phyloP scores from a whole-genome alignment of 2,888 invertebrate genomes.

The Trachelus troglodyta region DNA sequence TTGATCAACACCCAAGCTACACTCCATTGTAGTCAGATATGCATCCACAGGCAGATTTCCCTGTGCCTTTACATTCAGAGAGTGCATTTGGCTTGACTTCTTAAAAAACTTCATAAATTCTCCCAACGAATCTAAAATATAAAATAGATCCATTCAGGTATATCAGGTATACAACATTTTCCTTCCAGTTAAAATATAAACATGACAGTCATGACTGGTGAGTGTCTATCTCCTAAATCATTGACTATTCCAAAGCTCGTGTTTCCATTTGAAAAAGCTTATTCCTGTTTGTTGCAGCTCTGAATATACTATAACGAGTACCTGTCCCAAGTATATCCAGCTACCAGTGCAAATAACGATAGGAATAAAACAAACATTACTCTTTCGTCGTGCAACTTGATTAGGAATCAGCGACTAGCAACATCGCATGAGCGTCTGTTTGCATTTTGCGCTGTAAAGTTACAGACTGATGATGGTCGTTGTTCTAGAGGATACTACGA shows the following conservation, averaged over 20 bases:
- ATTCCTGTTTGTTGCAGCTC: background rate
- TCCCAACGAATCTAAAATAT: background rate
- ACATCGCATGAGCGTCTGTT: background rate
- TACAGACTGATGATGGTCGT: background rate
- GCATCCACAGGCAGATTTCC: background rate
- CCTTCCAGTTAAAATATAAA: background rate
- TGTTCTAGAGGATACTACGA: background rate
- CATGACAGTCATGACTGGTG: background rate
- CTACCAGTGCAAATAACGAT: background rate
- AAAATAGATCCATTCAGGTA: background rate
- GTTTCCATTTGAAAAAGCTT: background rate
- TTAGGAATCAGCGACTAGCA: conserved; percentile 5
- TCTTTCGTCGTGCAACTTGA: background rate
- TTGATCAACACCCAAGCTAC: background rate
- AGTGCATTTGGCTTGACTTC: background rate
- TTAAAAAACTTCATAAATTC: background rate
- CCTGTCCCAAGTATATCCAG: background rate
- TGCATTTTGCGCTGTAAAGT: background rate
- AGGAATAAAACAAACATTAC: background rate
- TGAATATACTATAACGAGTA: background rate
- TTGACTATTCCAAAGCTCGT: background rate
- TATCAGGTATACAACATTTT: background rate
- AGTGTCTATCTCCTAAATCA: background rate
- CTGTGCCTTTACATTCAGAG: background rate
- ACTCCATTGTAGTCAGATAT: background rate